Evolutionary conservation across 2,888 invertebrate species (phyloP).

Genomic region (Tuta absoluta): DNA sequence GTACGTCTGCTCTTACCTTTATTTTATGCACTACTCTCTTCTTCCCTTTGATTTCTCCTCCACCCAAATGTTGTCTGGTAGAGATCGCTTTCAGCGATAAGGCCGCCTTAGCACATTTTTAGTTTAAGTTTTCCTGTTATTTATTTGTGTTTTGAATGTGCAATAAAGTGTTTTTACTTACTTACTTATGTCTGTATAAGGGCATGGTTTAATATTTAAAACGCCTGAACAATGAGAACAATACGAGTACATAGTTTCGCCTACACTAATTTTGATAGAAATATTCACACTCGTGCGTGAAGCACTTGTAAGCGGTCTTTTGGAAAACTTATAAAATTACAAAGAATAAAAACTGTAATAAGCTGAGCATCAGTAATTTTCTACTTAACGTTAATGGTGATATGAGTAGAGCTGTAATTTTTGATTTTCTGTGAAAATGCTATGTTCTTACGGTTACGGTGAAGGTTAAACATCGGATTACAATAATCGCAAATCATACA

Average conservation of each 20-base stretch:
- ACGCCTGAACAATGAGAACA: constrained; percentile 1
- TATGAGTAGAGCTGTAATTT: constrained; percentile 9
- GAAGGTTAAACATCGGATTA: neutral
- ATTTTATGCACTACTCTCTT: too few species aligned
- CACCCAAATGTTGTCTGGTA: too few species aligned
- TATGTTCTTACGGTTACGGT: neutral
- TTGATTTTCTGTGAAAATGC: constrained; percentile 14
- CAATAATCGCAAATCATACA: neutral
- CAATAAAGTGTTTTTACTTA: neutral
- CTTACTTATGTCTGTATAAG: neutral
- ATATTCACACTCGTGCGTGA: constrained; percentile 11
- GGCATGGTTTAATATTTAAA: neutral
- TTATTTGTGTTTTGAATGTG: neutral
- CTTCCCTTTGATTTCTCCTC: too few species aligned
- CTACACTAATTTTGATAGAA: constrained; percentile 17
- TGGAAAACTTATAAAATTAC: constrained; percentile 19
- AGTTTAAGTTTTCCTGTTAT: neutral
- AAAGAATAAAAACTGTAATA: constrained; percentile 18
- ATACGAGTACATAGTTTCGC: constrained; percentile 14
- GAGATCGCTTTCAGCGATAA: too few species aligned
- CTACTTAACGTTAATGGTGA: constrained; percentile 15
- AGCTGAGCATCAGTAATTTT: constrained; percentile 5
- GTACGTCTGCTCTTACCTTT: too few species aligned
- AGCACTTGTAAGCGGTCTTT: neutral
- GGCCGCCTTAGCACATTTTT: too few species aligned